phyloP scores from a whole-genome alignment of 2,797 vertebrate species.

The Myioborus melanocephalus region DNA sequence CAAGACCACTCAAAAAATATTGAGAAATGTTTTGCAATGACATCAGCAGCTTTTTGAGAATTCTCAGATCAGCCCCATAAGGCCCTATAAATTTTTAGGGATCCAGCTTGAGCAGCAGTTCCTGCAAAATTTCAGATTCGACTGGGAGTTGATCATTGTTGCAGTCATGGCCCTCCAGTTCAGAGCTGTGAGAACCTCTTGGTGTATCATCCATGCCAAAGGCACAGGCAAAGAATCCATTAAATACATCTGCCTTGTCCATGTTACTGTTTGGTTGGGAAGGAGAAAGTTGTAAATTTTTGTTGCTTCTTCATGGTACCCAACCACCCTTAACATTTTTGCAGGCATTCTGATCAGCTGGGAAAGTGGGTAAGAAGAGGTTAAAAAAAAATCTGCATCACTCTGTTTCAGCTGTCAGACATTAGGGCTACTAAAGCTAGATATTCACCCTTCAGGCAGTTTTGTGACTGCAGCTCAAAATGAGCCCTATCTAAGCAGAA shows the following conservation, averaged over 20 bases:
- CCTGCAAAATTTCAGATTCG: not conserved
- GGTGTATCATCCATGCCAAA: rapidly evolving
- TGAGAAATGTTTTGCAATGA: not conserved
- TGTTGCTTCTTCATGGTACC: not conserved
- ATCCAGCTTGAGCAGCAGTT: not conserved
- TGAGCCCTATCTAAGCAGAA: slow-evolving; percentile 13
- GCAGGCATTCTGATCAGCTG: not conserved
- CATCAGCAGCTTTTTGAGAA: not conserved
- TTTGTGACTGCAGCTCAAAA: slow-evolving; percentile 31
- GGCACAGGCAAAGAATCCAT: not conserved
- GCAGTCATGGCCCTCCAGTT: not conserved
- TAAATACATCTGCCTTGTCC: not conserved
- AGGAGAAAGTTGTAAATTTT: not conserved
- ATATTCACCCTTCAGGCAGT: slow-evolving; percentile 18
- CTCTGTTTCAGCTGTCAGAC: slow-evolving; percentile 41
- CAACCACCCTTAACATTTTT: not conserved
- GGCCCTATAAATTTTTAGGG: not conserved
- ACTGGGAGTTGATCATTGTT: rapidly evolving
- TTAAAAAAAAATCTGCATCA: not conserved
- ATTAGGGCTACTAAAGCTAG: not conserved
- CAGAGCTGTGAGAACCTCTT: not conserved
- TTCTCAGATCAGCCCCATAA: not conserved
- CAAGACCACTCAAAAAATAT: not conserved
- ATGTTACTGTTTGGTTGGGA: not conserved
- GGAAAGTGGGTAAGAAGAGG: not conserved